phyloP scores from a whole-genome alignment of 2,113 vertebrate genomes.

The Saccopteryx leptura region DNA sequence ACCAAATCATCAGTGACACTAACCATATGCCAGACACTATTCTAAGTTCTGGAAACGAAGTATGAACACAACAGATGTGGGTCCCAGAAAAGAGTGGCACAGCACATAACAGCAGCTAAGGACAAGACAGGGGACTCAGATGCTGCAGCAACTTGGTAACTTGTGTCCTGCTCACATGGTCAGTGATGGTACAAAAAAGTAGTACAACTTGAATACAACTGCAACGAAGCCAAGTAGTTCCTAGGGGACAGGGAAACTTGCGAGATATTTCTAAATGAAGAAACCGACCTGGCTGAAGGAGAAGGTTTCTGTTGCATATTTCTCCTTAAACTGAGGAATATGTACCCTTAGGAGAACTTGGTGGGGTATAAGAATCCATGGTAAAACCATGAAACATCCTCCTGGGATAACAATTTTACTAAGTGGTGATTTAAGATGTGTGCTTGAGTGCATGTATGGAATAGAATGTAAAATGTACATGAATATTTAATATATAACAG shows the following conservation, averaged over 20 bases:
- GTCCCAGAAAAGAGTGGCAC: not conserved
- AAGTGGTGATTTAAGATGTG: not conserved
- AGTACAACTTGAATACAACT: not conserved
- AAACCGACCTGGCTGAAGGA: not conserved
- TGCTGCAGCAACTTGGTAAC: fast-evolving
- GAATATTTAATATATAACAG: not conserved
- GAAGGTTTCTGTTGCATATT: not conserved
- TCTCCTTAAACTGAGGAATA: not conserved
- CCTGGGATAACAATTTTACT: not conserved
- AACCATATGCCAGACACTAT: not conserved
- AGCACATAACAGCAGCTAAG: not conserved
- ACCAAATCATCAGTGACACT: not conserved
- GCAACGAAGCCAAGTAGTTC: not conserved
- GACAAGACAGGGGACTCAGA: not conserved
- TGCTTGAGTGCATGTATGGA: not conserved
- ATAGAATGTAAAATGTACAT: not conserved
- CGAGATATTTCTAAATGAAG: not conserved
- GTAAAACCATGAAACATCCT: not conserved
- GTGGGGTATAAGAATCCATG: not conserved
- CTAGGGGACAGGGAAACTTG: not conserved
- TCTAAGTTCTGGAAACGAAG: not conserved
- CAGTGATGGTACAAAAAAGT: not conserved
- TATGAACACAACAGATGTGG: not conserved
- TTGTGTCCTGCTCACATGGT: not conserved
- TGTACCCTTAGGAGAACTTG: not conserved